phyloP scores from a whole-genome alignment of 2,797 vertebrate species.

The Syncerus caffer region DNA sequence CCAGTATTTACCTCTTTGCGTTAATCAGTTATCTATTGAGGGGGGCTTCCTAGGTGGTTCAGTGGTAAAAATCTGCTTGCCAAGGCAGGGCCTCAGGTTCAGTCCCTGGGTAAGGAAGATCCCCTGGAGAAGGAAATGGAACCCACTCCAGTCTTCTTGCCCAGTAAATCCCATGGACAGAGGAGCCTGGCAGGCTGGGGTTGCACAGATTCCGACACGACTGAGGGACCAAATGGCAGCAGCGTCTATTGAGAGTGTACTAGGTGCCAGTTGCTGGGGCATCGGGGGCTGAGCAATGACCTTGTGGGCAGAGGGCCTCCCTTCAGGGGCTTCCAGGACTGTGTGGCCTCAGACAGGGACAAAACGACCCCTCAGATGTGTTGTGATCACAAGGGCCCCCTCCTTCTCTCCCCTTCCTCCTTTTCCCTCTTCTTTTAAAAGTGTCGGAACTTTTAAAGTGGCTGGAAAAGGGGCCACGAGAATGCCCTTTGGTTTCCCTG shows the following conservation, averaged over 20 bases:
- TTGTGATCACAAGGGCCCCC: background rate
- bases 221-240: background rate
- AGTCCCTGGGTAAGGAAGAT: background rate
- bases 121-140: background rate
- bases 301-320: background rate
- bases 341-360: rapidly evolving
- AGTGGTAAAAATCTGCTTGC: background rate
- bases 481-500: background rate
- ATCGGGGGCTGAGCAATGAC: background rate
- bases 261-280: background rate
- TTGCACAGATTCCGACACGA: rapidly evolving
- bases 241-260: rapidly evolving
- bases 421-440: background rate
- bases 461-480: background rate
- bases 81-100: background rate
- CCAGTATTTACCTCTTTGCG: background rate
- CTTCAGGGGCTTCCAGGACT: background rate
- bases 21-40: background rate
- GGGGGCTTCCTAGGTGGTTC: background rate
- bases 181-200: background rate
- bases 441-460: background rate
- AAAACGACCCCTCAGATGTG: background rate
- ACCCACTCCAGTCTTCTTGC: background rate
- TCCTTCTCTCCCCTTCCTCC: background rate
- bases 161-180: background rate